phyloP scores from a whole-genome alignment of 2,797 vertebrate species.

The Aselliscus stoliczkanus region DNA sequence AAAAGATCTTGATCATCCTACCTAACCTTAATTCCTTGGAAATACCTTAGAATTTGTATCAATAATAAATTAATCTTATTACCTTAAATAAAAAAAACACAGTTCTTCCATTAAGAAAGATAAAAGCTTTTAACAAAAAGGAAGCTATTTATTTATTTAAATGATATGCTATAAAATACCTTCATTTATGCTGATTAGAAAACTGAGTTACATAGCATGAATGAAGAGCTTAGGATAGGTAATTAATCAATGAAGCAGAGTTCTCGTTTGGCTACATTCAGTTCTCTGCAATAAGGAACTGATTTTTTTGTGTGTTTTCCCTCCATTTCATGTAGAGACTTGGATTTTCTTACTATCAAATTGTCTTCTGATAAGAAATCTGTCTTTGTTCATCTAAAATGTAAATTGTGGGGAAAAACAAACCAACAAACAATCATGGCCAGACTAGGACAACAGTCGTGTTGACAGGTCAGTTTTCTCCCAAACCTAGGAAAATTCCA shows the following conservation, averaged over 20 bases:
- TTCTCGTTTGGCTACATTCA: conserved; percentile 19
- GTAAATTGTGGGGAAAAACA: neutral
- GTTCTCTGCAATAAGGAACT: neutral
- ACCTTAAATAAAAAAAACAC: neutral
- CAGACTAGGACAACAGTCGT: neutral
- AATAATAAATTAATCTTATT: neutral
- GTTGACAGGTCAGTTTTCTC: neutral
- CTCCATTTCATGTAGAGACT: neutral
- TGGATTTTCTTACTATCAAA: conserved; percentile 36
- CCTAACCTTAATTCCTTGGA: neutral
- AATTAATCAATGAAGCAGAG: conserved; percentile 11
- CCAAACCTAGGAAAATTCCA: neutral
- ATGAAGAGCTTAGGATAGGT: conserved; percentile 8
- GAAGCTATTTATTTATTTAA: neutral
- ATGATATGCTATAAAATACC: neutral
- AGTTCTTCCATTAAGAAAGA: neutral
- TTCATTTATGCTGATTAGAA: conserved; percentile 32
- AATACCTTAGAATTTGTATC: neutral
- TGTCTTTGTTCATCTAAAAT: conserved; percentile 15
- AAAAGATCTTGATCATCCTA: neutral
- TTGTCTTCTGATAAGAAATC: neutral
- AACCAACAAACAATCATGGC: neutral
- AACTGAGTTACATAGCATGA: neutral
- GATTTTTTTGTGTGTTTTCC: conserved; percentile 1
- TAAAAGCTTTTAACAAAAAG: conserved; percentile 44